phyloP scores from a whole-genome alignment of 2,888 invertebrate genomes.

The Halictus ligatus region DNA sequence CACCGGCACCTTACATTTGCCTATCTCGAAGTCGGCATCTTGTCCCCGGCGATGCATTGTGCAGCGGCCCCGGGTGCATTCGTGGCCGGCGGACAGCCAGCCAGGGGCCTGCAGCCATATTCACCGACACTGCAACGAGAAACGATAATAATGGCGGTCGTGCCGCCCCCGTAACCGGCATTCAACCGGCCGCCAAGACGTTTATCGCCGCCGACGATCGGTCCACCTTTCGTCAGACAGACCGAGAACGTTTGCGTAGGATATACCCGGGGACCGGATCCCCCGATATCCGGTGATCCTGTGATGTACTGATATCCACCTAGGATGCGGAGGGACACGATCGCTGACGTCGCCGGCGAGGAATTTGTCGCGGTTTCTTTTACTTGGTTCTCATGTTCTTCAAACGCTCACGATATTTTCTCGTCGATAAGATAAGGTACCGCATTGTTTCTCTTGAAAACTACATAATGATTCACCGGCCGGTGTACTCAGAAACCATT shows the following conservation, averaged over 20 bases:
- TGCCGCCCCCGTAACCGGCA: slow-evolving; percentile 59
- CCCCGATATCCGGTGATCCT: slow-evolving; percentile 43
- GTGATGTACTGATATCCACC: not conserved
- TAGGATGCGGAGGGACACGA: not conserved
- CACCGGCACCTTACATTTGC: slow-evolving; percentile 62
- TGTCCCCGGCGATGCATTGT: slow-evolving; percentile 59
- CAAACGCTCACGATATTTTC: not conserved
- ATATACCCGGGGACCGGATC: slow-evolving; percentile 24
- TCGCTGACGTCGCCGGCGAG: not conserved
- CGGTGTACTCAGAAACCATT: too few relatives aligned
- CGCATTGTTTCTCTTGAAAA: not conserved
- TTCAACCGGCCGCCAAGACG: slow-evolving; percentile 55
- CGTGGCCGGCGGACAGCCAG: slow-evolving; percentile 47
- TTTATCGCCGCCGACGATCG: slow-evolving; percentile 59
- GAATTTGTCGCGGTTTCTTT: not conserved
- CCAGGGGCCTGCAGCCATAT: slow-evolving; percentile 52
- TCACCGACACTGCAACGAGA: slow-evolving; percentile 58
- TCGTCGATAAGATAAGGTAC: not conserved
- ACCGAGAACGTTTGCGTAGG: slow-evolving; percentile 28
- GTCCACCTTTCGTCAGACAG: slow-evolving; percentile 54
- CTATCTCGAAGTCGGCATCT: slow-evolving; percentile 63
- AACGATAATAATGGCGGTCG: slow-evolving; percentile 65
- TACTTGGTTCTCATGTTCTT: not conserved
- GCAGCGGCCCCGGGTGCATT: slow-evolving; percentile 50
- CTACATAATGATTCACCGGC: too few relatives aligned